Evolutionary conservation across 2,888 invertebrate species (phyloP), one percentile per base, ranked within the genome.

Genomic region (Baccha elongata): DNA sequence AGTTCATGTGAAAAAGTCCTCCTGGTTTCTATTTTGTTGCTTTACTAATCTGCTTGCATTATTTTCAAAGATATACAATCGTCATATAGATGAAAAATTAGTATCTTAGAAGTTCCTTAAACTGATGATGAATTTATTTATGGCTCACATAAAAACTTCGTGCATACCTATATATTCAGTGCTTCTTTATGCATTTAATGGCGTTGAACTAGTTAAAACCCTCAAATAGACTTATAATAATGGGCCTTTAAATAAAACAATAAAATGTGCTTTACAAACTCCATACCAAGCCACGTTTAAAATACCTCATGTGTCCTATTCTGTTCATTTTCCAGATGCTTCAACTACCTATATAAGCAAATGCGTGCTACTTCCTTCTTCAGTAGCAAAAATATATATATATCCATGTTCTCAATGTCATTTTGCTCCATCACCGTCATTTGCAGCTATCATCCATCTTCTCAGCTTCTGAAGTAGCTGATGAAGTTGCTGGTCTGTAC

Each of bases 391-490:
- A n/a, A n/a, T n/a, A n/a, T n/a, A n/a, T n/a, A n/a, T n/a, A n/a
- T 13, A 29, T 1, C 40, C 13, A 15, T 32, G 11, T 17, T 46
- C 60, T 79, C 40, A 67, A 60, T 79, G 78, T 72, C 78, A 79
- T 67, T 72, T 72, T 29, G 35, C 68, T 60, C 48, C 64, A 69
- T 32, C 65, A 44, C 42, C 71, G 58, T 71, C 67, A 67, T 78
- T 72, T 15, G 72, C 46, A 15, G 67, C 65, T 58, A 79, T 79
- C 60, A 72, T 79, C 78, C 52, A 74, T 80, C 73, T 73, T 68
- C 62, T 42, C 40, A 67, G 81, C 75, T 81, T 46, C 75, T 75
- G 81, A 75, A 75, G 81, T 81, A 81, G 81, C 81, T 75, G 75
- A 75, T 64, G 75, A 81, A 69, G 68, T 65, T 71, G 65, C 11